Evolutionary conservation across 2,113 vertebrate genomes (phyloP).

Genomic region (Nymphicus hollandicus): DNA sequence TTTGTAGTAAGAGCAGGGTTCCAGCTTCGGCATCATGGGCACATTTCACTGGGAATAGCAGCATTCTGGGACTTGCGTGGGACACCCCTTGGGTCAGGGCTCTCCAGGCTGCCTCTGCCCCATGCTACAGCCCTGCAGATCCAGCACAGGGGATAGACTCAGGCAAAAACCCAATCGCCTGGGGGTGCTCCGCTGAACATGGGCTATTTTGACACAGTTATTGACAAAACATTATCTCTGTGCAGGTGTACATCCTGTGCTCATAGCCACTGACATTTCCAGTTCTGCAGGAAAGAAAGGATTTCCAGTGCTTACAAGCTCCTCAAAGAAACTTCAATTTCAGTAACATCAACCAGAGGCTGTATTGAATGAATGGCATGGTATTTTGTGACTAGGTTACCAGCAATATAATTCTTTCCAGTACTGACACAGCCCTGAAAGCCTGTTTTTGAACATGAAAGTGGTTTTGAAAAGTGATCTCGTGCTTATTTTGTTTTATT

Average conservation of each 20-base stretch:
- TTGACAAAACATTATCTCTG: background rate
- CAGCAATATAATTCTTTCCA: background rate
- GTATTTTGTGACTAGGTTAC: background rate
- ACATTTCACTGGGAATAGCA: background rate
- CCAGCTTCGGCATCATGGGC: fast-evolving
- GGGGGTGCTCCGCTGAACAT: background rate
- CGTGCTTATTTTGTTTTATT: background rate
- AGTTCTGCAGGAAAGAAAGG: background rate
- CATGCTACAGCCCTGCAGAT: background rate
- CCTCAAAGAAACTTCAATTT: background rate
- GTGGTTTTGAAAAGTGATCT: background rate
- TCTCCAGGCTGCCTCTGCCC: background rate
- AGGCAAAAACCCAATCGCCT: background rate
- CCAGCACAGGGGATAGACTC: background rate
- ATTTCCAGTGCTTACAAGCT: background rate
- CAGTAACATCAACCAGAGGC: background rate
- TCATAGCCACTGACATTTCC: background rate
- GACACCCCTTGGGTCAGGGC: background rate
- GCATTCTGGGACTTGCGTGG: background rate
- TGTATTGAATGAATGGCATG: background rate
- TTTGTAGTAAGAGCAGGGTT: background rate
- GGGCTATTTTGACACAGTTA: background rate
- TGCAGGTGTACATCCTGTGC: background rate
- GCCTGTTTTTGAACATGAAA: background rate
- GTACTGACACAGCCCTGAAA: background rate